Evolutionary conservation across 2,888 invertebrate species (phyloP), one percentile per base, ranked within the genome.

Genomic region (Drepana falcataria): DNA sequence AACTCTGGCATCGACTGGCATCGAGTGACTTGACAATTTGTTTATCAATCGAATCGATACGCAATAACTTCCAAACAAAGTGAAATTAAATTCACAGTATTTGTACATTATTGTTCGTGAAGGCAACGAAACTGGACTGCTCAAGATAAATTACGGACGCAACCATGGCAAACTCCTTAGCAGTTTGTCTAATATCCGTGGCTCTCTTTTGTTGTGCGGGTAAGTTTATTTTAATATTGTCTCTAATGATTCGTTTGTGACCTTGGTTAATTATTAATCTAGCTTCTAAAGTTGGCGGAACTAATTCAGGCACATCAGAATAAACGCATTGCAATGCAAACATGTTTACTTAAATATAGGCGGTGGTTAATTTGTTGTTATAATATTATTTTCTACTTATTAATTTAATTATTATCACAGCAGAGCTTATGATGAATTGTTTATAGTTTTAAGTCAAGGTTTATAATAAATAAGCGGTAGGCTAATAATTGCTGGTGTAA

Each of bases 81-180:
- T 83, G 77, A 87, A 85, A 82, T 83, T 85, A 87, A 85, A 82
- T 83, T 85, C 61, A 70, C 63, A 70, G 78, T 85, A 65, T 73
- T 81, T 77, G 66, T 73, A 77, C 77, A 79, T 71, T 80, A 73
- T 72, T 73, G 72, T 67, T 62, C 59, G 62, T 58, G 73, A 68
- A 59, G 65, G 65, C 65, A 68, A 69, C 67, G 64, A 76, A 79
- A 73, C 70, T 72, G 73, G 75, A 78, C 65, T 57, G 58, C 63
- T 59, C 63, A 51, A 61, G 59, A 66, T 73, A 71, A 75, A 68
- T 68, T 61, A 57, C 60, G 63, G 61, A 7, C 54, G 59, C 68
- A 58, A 84, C 71, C 70, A 91, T 91, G 90, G 78, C 87, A 77
- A 91, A 88, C 85, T 75, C 83, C 55, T 64, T 81, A 53, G 79